phyloP scores from a whole-genome alignment of 2,888 invertebrate species.

The Hemaris fuciformis region DNA sequence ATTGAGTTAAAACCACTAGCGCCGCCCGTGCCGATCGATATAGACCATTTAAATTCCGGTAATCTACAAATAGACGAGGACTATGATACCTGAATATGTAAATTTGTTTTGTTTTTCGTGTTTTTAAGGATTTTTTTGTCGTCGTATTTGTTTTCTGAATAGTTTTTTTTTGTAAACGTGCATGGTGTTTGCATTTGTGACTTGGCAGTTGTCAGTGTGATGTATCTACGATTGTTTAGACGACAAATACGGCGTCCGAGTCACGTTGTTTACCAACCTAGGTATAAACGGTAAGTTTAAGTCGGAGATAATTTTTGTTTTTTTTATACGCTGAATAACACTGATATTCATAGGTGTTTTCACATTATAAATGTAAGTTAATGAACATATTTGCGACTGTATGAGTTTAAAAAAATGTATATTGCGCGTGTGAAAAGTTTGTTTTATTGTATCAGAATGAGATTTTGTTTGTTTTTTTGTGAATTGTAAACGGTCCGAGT shows the following conservation, averaged over 20 bases:
- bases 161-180: conserved; percentile 6
- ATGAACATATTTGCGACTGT: conserved; percentile 15
- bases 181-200: background rate
- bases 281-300: conserved; percentile 31
- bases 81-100: conserved; percentile 75
- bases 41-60: conserved; percentile 67
- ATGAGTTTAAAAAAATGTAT: background rate
- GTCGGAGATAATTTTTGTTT: conserved; percentile 25
- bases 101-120: conserved; percentile 49
- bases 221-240: conserved; percentile 28
- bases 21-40: conserved; percentile 44
- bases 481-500: background rate
- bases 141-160: conserved; percentile 42
- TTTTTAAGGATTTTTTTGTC: conserved; percentile 22
- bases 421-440: background rate
- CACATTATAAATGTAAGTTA: conserved; percentile 18
- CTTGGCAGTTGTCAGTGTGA: background rate
- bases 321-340: conserved; percentile 33
- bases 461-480: background rate
- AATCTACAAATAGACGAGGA: conserved; percentile 77
- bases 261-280: conserved; percentile 61
- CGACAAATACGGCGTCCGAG: conserved; percentile 46
- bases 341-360: conserved; percentile 32
- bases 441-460: conserved; percentile 4
- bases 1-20: conserved; percentile 42